phyloP scores from a whole-genome alignment of 2,888 invertebrate species.

The Palloptera scutellata region DNA sequence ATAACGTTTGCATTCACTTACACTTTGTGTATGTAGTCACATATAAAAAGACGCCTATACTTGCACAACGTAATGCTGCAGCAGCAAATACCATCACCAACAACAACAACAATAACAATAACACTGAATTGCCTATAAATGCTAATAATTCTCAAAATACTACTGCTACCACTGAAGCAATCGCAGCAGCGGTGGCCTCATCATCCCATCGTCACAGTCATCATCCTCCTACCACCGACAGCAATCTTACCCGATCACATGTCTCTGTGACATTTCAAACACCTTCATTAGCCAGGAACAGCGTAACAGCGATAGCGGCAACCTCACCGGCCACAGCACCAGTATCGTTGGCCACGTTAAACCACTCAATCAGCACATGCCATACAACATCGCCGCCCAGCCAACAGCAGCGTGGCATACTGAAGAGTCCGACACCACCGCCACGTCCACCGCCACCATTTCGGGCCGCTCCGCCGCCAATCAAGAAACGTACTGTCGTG shows the following conservation, averaged over 20 bases:
- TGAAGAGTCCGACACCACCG: slow-evolving; percentile 52
- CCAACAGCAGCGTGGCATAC: slow-evolving; percentile 38
- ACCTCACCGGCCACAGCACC: slow-evolving; percentile 37
- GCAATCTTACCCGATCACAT: slow-evolving; percentile 48
- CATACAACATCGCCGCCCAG: slow-evolving; percentile 19
- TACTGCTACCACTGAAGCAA: slow-evolving; percentile 34
- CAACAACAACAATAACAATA: slow-evolving; percentile 36
- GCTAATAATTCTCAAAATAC: slow-evolving; percentile 25
- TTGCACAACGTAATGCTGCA: slow-evolving; percentile 40
- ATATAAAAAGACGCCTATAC: slow-evolving; percentile 76
- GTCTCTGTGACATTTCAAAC: slow-evolving; percentile 55
- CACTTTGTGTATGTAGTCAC: slow-evolving; percentile 73
- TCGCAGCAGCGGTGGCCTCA: slow-evolving; percentile 26
- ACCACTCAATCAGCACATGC: slow-evolving; percentile 17
- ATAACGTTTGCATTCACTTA: not conserved
- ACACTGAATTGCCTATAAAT: slow-evolving; percentile 17
- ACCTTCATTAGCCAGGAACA: slow-evolving; percentile 48
- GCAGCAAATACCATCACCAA: slow-evolving; percentile 26
- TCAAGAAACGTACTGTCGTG: slow-evolving; percentile 45
- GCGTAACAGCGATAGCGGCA: slow-evolving; percentile 28
- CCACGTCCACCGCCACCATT: slow-evolving; percentile 52
- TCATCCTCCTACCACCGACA: slow-evolving; percentile 26
- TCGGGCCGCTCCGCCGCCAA: slow-evolving; percentile 37
- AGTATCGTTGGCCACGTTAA: slow-evolving; percentile 32
- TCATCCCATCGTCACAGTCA: slow-evolving; percentile 27